A percentile compares a stretch with the other conserved stretches of the same genome.
phyloP scores from a whole-genome alignment of 2,113 vertebrate species.

The Siniperca knerii region DNA sequence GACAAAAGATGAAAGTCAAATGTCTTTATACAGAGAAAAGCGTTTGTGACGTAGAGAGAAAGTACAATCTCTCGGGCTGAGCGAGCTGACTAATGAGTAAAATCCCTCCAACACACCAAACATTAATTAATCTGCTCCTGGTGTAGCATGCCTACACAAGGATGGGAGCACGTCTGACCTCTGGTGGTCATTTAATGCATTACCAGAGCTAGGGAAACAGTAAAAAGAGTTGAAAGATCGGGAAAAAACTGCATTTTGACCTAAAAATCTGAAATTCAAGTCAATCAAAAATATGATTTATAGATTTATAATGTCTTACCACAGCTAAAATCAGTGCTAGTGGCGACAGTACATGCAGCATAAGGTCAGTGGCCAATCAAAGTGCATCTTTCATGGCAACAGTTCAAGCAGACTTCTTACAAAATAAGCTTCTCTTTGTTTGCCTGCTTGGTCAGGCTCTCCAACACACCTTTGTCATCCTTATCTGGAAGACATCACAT shows the following conservation, averaged over 20 bases:
- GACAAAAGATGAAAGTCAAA: conserved; percentile 6
- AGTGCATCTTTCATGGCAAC: background rate
- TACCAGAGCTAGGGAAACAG: background rate
- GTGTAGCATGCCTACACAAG: background rate
- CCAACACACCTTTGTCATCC: conserved; percentile 75
- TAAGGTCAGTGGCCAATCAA: background rate
- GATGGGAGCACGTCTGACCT: conserved; percentile 46
- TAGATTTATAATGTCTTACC: background rate
- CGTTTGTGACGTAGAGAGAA: background rate
- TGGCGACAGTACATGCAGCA: background rate
- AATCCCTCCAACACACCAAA: conserved; percentile 7
- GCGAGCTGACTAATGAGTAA: conserved; percentile 52
- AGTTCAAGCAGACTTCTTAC: conserved; percentile 34
- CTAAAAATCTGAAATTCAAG: background rate
- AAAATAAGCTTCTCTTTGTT: conserved; percentile 81
- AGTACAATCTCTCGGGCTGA: conserved; percentile 34
- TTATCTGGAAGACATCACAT: conserved; percentile 75
- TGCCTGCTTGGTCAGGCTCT: conserved; percentile 69
- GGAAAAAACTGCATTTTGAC: background rate
- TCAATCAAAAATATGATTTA: background rate
- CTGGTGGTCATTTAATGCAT: conserved; percentile 59
- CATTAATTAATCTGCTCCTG: conserved; percentile 6
- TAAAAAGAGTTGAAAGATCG: background rate
- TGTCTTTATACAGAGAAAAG: background rate
- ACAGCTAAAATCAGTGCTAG: background rate